Conservation (phyloP, 2,113 vertebrate genomes). For the Corydoras sp. region DNA sequence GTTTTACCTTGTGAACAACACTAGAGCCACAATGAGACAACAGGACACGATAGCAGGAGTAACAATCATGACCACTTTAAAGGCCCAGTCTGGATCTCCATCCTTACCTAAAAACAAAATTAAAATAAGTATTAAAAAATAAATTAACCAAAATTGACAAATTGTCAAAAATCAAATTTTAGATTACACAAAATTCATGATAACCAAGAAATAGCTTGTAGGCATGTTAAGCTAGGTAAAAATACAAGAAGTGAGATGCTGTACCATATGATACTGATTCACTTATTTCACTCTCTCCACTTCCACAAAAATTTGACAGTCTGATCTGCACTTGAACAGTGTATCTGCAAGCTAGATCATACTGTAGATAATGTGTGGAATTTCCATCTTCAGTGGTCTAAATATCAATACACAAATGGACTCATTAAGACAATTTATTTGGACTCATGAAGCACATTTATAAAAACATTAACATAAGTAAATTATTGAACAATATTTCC, state of each 20-base stretch:
- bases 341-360: conserved; percentile 52
- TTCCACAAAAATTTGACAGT: accelerated
- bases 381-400: not conserved
- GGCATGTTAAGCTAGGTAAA: not conserved
- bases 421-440: not conserved
- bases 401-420: not conserved
- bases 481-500: too few relatives aligned
- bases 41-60: conserved; percentile 48
- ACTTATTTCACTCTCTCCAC: not conserved
- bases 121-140: not conserved
- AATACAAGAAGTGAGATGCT: not conserved
- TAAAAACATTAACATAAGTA: too few relatives aligned
- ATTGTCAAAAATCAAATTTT: too few relatives aligned
- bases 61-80: conserved; percentile 37
- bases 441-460: too few relatives aligned
- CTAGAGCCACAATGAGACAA: conserved; percentile 51
- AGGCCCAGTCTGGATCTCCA: not conserved
- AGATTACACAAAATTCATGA: too few relatives aligned
- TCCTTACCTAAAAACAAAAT: conserved; percentile 41
- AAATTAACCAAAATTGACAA: too few relatives aligned
- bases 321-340: conserved; percentile 21
- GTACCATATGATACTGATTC: conserved; percentile 41
- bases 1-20: conserved; percentile 54
- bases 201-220: not conserved
- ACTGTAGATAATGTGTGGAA: not conserved